Evolutionary conservation across 2,888 invertebrate species (phyloP).

Genomic region (Chrysomela aeneicollis): DNA sequence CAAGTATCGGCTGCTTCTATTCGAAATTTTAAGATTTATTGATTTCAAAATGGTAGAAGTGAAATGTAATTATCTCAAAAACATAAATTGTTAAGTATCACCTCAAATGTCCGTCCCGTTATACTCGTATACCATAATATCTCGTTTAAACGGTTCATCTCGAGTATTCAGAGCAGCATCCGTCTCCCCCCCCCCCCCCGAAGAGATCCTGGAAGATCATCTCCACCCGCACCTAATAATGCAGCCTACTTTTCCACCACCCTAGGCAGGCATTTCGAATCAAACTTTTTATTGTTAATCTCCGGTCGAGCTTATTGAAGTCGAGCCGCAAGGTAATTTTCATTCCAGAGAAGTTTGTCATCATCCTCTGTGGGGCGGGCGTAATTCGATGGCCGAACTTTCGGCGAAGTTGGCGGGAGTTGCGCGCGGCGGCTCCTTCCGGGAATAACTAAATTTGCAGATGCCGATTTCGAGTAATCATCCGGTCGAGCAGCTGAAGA

Average conservation of each 20-base stretch:
- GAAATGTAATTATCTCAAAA: no score
- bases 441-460: conserved; percentile 42
- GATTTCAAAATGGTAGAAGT: no score
- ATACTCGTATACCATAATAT: no score
- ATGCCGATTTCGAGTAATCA: background rate
- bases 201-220: background rate
- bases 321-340: conserved; percentile 41
- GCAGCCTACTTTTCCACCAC: background rate
- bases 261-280: conserved; percentile 5
- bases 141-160: no score
- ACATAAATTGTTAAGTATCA: no score
- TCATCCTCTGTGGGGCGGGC: conserved; percentile 40
- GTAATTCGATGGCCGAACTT: conserved; percentile 53
- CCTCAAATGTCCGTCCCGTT: no score
- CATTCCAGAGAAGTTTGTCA: conserved; percentile 50
- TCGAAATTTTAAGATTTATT: no score
- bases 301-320: conserved; percentile 27
- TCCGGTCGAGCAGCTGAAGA: no score
- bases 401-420: conserved; percentile 43
- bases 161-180: no score
- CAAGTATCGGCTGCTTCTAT: no score
- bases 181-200: background rate
- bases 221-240: background rate
- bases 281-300: conserved; percentile 38
- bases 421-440: conserved; percentile 38